Base-by-base conservation (phyloP, 2,113 vertebrate species). In the Ameiurus melas region DNA sequence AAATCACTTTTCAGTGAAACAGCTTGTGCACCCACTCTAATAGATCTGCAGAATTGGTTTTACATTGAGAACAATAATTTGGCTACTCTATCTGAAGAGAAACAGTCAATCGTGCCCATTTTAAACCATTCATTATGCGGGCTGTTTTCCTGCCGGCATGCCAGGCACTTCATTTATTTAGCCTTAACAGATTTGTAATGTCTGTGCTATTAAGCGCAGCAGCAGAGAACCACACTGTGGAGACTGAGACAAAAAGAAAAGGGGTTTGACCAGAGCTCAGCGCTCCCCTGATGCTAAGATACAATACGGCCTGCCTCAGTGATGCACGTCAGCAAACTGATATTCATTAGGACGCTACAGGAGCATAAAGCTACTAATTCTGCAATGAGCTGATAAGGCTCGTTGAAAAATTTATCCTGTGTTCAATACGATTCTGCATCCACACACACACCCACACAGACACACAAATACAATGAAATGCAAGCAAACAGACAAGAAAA, bases 221-320 rank as follows among this genome's bases (percentile, higher is more conserved):
- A 55, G 64, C 47, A 33, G 33, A 79, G 80, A 85, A 43, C 58
- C 58, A 47, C 71, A 87, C 77, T 86, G 84, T 62, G 85, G 57
- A 88, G 75, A 81, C 53, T 73, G 57, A 88, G 75, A 81, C 53
- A 81, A 68, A 53, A 39, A 77, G 55, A 85, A 85, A 83, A 60
- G 53, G 53, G n/a, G 33, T 79, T 43, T 10, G n/a, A n/a, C 58
- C 81, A 83, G 47, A 90, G 82, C 89, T 71, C 33, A 79, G 71
- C 43, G 36, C 8, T 53, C 85, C 89, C 89, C 86, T 53, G 30
- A 85, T 77, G 20, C 87, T 71, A 55, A 51, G 84, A 90, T 90
- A 92, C 89, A 91, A 91, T 91, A 88, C 55, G 22, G 55, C 85
- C 68, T 86, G 71, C 22, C 30, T 90, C 90, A 87, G 64, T n/a